Conservation (phyloP, 1,140 invertebrate genomes). For the Drosophila tropicalis region DNA sequence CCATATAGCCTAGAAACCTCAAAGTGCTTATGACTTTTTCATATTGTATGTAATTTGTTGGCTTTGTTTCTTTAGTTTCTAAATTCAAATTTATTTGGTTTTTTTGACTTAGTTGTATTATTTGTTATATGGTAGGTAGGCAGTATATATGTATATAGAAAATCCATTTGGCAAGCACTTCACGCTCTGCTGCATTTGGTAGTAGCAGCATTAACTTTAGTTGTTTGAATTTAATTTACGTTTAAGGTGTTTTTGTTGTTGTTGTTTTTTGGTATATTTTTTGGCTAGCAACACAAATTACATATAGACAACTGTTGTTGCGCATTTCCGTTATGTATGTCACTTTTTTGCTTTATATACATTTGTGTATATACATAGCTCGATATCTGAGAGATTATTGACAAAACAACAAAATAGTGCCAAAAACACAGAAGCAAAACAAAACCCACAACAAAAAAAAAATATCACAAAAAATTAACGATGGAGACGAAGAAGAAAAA, state of each 20-base stretch:
- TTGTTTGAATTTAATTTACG: constrained; percentile 59
- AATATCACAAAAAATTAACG: constrained; percentile 18
- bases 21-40: constrained; percentile 8
- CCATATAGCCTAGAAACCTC: constrained; percentile 27
- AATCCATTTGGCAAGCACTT: constrained; percentile 78
- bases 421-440: constrained; percentile 12
- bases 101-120: constrained; percentile 23
- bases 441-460: constrained; percentile 44
- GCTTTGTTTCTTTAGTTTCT: constrained; percentile 43
- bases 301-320: constrained; percentile 42
- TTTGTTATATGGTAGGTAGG: constrained; percentile 50
- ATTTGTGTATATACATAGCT: constrained; percentile 1
- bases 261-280: constrained; percentile 29
- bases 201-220: constrained; percentile 49
- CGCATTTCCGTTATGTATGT: constrained; percentile 68
- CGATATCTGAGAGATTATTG: constrained; percentile 56
- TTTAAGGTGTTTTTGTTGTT: constrained; percentile 39
- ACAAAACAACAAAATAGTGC: constrained; percentile 67
- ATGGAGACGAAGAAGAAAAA: not conserved
- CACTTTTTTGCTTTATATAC: constrained; percentile 13
- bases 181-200: constrained; percentile 73
- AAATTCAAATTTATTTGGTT: constrained; percentile 31
- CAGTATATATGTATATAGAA: constrained; percentile 56
- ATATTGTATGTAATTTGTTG: constrained; percentile 17
- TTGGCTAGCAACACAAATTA: constrained; percentile 55